A percentile compares a stretch with the other conserved stretches of the same genome.
These are phyloP conservation scores for Rynchops niger DNA, from an alignment of 2,113 vertebrate species.

Conservation along the genomic window DNA sequence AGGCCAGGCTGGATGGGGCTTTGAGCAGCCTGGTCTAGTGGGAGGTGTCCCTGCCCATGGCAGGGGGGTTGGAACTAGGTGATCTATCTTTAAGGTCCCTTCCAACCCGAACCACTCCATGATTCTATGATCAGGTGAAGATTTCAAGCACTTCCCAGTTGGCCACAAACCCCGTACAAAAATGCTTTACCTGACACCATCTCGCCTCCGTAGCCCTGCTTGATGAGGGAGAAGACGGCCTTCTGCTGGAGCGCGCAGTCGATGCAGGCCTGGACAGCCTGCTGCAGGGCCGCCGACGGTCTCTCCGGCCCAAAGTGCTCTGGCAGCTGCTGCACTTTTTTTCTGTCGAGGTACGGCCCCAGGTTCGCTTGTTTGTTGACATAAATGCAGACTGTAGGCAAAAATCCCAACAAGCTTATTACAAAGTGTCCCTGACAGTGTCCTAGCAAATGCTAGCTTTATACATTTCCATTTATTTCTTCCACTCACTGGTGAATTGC, in stretches of 20 bases:
- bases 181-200: conserved; percentile 87
- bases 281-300: conserved; percentile 88
- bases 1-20: not conserved
- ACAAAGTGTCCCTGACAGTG: not conserved
- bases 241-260: conserved; percentile 95
- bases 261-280: conserved; percentile 94
- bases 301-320: conserved; percentile 91
- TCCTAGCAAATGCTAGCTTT: not conserved
- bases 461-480: not conserved
- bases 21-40: not conserved
- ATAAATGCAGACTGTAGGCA: conserved; percentile 91
- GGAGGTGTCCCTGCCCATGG: not conserved
- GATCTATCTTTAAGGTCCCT: not conserved
- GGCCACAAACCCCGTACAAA: not conserved
- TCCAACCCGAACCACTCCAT: not conserved
- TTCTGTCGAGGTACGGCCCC: conserved; percentile 91
- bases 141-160: not conserved
- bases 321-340: conserved; percentile 91
- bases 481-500: not conserved
- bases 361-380: conserved; percentile 92
- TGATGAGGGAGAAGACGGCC: conserved; percentile 91
- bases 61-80: not conserved
- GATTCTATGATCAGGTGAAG: not conserved
- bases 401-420: not conserved
- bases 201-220: conserved; percentile 91